These are phyloP conservation scores for Steinernema scapterisci DNA, from an alignment of 2,888 invertebrate genomes.

Conservation along the genomic window DNA sequence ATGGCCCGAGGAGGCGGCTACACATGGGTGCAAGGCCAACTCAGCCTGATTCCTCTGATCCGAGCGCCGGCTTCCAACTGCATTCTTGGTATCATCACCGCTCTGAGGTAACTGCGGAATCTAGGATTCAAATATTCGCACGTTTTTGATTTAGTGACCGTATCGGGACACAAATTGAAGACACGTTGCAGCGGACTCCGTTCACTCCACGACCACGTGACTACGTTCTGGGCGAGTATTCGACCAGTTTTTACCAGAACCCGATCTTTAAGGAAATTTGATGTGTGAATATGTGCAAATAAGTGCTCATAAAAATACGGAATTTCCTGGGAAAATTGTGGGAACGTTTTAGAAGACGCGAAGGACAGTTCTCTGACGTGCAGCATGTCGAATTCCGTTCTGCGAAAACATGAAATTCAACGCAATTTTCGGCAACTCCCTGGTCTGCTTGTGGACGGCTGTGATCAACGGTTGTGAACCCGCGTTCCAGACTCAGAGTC, in stretches of 20 bases:
- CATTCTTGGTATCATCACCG: conserved; percentile 7
- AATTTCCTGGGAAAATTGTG: too few relatives aligned
- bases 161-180: not conserved
- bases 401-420: too few relatives aligned
- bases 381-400: too few relatives aligned
- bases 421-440: too few relatives aligned
- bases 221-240: not conserved
- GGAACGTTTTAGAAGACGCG: too few relatives aligned
- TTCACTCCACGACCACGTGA: not conserved
- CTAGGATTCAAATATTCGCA: not conserved
- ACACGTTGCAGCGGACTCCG: not conserved
- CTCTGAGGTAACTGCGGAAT: not conserved
- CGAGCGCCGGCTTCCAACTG: not conserved
- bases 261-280: not conserved
- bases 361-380: too few relatives aligned
- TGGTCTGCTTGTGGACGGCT: too few relatives aligned
- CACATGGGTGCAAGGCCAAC: conserved; percentile 34
- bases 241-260: not conserved
- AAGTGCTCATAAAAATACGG: too few relatives aligned
- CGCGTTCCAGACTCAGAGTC: too few relatives aligned
- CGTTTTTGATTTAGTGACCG: not conserved
- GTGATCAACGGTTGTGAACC: too few relatives aligned
- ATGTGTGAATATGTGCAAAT: too few relatives aligned
- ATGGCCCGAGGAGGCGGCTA: conserved; percentile 17
- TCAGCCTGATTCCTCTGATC: conserved; percentile 13